Evolutionary conservation across 2,888 invertebrate genomes (phyloP), one percentile per base, ranked within the genome.

Genomic region (Eristalinus sepulchralis): DNA sequence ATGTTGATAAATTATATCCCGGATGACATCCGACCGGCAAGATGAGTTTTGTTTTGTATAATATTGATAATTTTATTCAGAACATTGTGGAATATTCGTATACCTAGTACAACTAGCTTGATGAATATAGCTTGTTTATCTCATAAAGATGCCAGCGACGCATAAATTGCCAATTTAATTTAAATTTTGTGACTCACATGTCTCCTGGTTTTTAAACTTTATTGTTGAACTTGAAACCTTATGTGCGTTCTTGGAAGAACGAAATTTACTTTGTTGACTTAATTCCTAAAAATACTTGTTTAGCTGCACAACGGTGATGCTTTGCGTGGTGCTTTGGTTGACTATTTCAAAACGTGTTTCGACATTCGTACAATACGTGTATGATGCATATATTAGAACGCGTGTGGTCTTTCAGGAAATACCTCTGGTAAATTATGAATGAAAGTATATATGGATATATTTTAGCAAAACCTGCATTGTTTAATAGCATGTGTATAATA

Each of bases 271-370:
- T 47, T 1, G 59, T 66, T 75, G 75, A 75, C 39, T 67, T 75
- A 66, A 75, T 75, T 75, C 66, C 75, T 75, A 75, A 66, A 66
- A 75, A 75, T 75, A 75, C 75, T 39, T 47, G 47, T 71, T 71
- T 22, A 22, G 24, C n/a, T 31, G 36, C 57, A 59, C 53, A 62
- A 53, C 33, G n/a, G 20, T 64, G 64, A 31, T 66, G 55, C 13
- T 27, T 64, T 17, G 57, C 27, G 55, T 59, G 9, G 17, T 20
- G 33, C 6, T n/a, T n/a, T n/a, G n/a, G n/a, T n/a, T 24, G 24
- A 11, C 57, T 24, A 11, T 24, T 13, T 57, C 3, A 11, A 13
- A 57, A 57, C 57, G 22, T 4, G 57, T 57, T 57, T 6, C 24
- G 13, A 57, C 11, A 13, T 57, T 24, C 31, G 31, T n/a, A 9